A percentile compares a stretch with the other conserved stretches of the same genome.
Conservation (phyloP, 2,113 vertebrate species). For the Lichenostomus cassidix region DNA sequence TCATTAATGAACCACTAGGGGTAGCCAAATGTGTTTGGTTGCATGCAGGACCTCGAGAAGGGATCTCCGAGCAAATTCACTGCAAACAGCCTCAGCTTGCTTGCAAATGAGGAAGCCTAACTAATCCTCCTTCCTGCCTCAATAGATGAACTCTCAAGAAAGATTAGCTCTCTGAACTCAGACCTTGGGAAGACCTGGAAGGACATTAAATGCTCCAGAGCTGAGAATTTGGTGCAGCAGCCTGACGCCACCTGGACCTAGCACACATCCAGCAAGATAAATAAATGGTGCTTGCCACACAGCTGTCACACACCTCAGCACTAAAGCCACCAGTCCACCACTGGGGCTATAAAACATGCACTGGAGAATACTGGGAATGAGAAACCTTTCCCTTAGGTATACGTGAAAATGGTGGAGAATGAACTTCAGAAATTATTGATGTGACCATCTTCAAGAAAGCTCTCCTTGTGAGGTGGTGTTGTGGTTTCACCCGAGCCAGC, state of each 20-base stretch:
- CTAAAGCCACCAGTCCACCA: neutral
- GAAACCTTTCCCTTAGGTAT: neutral
- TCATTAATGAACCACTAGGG: slow-evolving; percentile 1
- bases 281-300: neutral
- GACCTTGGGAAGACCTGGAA: neutral
- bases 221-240: neutral
- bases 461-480: neutral
- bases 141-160: neutral
- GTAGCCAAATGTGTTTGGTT: slow-evolving; percentile 13
- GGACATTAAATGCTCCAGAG: neutral
- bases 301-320: neutral
- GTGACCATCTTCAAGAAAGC: neutral
- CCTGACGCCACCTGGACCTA: neutral
- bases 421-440: neutral
- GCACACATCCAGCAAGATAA: neutral
- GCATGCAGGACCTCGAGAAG: neutral
- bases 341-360: neutral
- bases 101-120: neutral
- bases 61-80: neutral
- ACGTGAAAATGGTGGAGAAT: neutral
- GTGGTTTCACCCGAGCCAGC: neutral
- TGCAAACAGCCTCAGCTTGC: neutral
- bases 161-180: neutral
- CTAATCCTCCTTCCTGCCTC: neutral
- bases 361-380: neutral